These are phyloP conservation scores for Otocyon megalotis DNA, from an alignment of 2,113 vertebrate species.

Conservation along the genomic window DNA sequence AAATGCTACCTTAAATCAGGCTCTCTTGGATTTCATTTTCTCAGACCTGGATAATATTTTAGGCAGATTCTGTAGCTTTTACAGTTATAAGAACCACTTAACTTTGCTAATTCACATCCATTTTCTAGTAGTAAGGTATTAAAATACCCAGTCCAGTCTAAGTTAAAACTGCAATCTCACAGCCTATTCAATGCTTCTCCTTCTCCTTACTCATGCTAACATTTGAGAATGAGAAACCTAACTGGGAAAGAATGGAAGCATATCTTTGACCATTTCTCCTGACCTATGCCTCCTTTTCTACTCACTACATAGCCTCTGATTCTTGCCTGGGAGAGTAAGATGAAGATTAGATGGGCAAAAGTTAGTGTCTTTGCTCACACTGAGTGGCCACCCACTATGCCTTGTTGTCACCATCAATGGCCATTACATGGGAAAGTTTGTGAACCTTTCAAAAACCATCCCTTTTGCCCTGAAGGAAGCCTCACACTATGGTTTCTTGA, in stretches of 20 bases:
- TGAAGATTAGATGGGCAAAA: not conserved
- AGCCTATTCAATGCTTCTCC: not conserved
- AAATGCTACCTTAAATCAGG: not conserved
- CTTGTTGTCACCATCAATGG: not conserved
- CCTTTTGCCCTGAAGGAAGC: not conserved
- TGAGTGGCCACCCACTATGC: not conserved
- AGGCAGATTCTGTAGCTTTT: not conserved
- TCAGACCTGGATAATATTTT: not conserved
- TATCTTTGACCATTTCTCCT: not conserved
- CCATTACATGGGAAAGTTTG: not conserved
- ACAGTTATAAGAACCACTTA: not conserved
- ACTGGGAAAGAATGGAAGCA: not conserved
- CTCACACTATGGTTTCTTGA: not conserved
- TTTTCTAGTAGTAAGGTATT: slow-evolving; percentile 26
- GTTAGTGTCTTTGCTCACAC: not conserved
- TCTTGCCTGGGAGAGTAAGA: not conserved
- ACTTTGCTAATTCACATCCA: not conserved
- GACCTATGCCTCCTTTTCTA: not conserved
- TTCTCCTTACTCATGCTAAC: not conserved
- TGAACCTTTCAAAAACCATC: not conserved
- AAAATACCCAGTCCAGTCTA: not conserved
- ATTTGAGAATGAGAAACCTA: not conserved
- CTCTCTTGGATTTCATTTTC: not conserved
- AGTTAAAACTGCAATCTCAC: not conserved
- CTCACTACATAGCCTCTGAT: not conserved